Evolutionary conservation across 2,888 invertebrate species (phyloP).

Genomic region (Glyphotaelius pellucidus): DNA sequence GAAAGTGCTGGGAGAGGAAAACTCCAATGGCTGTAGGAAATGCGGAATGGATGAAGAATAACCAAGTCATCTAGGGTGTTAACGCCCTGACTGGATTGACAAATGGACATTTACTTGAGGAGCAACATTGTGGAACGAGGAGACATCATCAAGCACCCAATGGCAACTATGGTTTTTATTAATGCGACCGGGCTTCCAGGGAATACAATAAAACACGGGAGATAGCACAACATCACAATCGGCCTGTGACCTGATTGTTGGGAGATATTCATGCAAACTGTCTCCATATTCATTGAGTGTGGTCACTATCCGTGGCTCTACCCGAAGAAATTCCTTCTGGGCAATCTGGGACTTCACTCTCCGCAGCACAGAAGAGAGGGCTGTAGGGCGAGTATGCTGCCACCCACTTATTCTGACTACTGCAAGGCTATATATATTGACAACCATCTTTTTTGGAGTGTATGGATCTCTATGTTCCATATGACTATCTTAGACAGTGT

Average conservation of each 20-base stretch:
- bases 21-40: not conserved
- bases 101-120: not conserved
- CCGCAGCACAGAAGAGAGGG: too few species aligned
- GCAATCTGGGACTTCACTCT: too few species aligned
- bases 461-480: too few species aligned
- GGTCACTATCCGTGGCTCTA: too few species aligned
- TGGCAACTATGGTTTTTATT: not conserved
- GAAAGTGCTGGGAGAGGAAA: not conserved
- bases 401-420: too few species aligned
- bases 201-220: not conserved
- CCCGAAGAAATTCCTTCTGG: too few species aligned
- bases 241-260: not conserved
- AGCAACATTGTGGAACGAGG: not conserved
- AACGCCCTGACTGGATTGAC: not conserved
- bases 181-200: not conserved
- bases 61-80: not conserved
- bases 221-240: not conserved
- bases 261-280: not conserved
- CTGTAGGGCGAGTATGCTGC: too few species aligned
- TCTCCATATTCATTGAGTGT: too few species aligned
- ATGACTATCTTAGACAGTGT: too few species aligned
- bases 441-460: too few species aligned
- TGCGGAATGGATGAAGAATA: not conserved
- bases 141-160: not conserved
- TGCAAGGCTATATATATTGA: too few species aligned